A percentile compares a stretch with the other conserved stretches of the same genome.
Evolutionary conservation across 2,888 invertebrate genomes (phyloP).

Genomic region (Agrochola macilenta): DNA sequence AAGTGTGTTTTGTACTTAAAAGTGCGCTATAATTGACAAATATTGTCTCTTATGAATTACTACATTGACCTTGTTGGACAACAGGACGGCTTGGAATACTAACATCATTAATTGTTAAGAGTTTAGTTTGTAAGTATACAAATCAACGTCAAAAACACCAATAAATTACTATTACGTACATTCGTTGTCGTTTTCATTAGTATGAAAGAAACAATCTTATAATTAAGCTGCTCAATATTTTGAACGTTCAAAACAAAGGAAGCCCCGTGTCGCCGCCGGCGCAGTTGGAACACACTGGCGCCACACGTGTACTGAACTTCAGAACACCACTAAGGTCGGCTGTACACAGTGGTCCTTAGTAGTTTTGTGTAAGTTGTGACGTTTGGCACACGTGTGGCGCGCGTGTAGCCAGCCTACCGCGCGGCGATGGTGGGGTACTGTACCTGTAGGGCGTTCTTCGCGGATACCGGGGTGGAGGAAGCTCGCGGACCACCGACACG

Average conservation of each 20-base stretch:
- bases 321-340: slow-evolving; percentile 70
- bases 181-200: slow-evolving; percentile 68
- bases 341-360: slow-evolving; percentile 14
- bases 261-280: slow-evolving; percentile 74
- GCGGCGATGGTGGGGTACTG: slow-evolving; percentile 89
- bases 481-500: slow-evolving; percentile 90
- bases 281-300: slow-evolving; percentile 67
- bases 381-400: slow-evolving; percentile 71
- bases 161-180: slow-evolving; percentile 69
- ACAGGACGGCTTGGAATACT: slow-evolving; percentile 61
- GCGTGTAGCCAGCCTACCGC: slow-evolving; percentile 79
- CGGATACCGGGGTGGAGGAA: slow-evolving; percentile 90
- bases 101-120: slow-evolving; percentile 64
- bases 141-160: slow-evolving; percentile 61
- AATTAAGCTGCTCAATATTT: slow-evolving; percentile 65
- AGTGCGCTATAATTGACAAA: slow-evolving; percentile 83
- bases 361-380: slow-evolving; percentile 66
- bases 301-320: slow-evolving; percentile 79
- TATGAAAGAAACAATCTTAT: slow-evolving; percentile 67
- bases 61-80: slow-evolving; percentile 54
- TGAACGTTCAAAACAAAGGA: slow-evolving; percentile 73
- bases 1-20: slow-evolving; percentile 84
- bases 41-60: slow-evolving; percentile 68
- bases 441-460: slow-evolving; percentile 92
- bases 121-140: slow-evolving; percentile 69